Evolutionary conservation across 1,140 invertebrate genomes (phyloP), one percentile per base, ranked within the genome.

Genomic region (Danaus plexippus): DNA sequence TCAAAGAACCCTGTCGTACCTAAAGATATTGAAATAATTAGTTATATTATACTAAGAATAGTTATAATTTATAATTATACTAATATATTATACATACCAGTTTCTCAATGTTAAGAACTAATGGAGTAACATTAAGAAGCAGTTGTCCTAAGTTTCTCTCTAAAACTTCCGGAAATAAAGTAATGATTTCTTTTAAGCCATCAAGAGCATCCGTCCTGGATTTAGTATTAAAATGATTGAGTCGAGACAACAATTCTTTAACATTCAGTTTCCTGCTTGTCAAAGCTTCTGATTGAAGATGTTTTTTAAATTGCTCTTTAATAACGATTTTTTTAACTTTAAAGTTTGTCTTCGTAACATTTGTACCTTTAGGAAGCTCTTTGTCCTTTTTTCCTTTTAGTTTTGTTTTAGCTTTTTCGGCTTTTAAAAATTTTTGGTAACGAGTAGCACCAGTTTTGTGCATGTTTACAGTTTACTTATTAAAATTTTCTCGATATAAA

Each of bases 301-400:
- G 89, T 47, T 90, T 89, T 69, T 92, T 92, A 1, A 96, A 80
- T 73, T 96, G 94, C 69, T 94, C 91, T 54, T 89, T 89, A 43
- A 97, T 90, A 9, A 95, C 85, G 65, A 98, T 96, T 73, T 95
- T 94, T 67, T 94, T 94, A 1, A 96, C 90, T 90, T 96, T 96
- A 72, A 97, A 97, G 67, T 92, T 90, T 0, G 94, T 93, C 74
- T 96, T 92, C 0, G 95, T 97, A 3, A 94, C 90, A 89, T 97
- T 97, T 46, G 92, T 90, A 10, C 93, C 92, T 84, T 93, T 94
- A 0, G 93, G 92, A 47, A 94, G 75, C 87, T 90, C 67, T 90
- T 91, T 78, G 83, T 90, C 67, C 90, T 91, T 79, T 87, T 90
- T 86, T 75, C 90, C 79, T 75, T 94, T 94, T 41, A 95, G 77